Evolutionary conservation across 2,113 vertebrate genomes (phyloP), one percentile per base, ranked within the genome.

Genomic region (Silurus asotus): DNA sequence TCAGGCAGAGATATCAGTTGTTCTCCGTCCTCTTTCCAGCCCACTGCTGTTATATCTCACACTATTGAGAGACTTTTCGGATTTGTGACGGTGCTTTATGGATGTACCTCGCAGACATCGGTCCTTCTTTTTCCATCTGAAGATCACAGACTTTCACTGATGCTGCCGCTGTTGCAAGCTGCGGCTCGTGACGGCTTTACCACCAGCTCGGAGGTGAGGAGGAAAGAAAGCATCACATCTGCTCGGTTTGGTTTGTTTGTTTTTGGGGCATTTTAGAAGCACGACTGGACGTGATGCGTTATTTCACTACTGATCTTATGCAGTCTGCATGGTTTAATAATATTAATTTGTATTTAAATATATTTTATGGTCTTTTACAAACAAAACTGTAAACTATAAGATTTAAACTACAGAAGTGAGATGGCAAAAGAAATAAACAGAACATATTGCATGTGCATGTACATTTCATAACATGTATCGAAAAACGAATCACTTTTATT

Each of bases 121-220:
- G 23, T 49, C 48, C 49, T 75, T 75, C 82, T 86, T 72, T 37
- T 37, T 75, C 69, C 56, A 84, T 28, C 84, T 89, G 88, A 89
- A 89, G 85, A 88, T 86, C 77, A 75, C 83, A 72, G 61, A 86
- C 58, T 81, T 85, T 82, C 67, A 86, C 77, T 84, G 86, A 86
- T 79, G 82, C 89, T 87, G 84, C 76, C 37, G 82, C n/a, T 37
- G 78, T 51, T 75, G 6, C 78, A 81, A 67, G 15, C 55, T 72
- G 59, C 70, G 59, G 45, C 7, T 83, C 80, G 25, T 82, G 81
- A 65, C 86, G 53, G 69, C 86, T 87, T 62, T 49, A 61, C 65
- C 69, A 61, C 10, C 85, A 86, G 56, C 85, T 75, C 56, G 25
- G 81, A 87, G 86, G 86, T 87, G 49, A 87, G 80, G n/a, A 64